Evolutionary conservation across 2,797 vertebrate species (phyloP).

Genomic region (Anguilla obscura): DNA sequence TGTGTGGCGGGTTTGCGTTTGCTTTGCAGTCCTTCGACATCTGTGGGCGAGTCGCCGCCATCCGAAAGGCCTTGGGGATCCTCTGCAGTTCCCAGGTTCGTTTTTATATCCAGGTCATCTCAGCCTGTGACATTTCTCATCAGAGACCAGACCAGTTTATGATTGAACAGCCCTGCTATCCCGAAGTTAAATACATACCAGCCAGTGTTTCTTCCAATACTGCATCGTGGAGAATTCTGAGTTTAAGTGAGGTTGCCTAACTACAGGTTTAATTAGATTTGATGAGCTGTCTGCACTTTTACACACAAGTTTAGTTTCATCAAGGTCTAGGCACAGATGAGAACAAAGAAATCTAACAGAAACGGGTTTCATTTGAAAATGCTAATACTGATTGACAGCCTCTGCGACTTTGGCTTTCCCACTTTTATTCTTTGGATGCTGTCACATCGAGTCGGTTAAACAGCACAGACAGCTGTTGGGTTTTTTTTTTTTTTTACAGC

Average conservation of each 20-base stretch:
- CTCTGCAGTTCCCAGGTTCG: slow-evolving; percentile 89
- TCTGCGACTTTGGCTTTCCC: neutral
- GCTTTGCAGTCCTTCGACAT: slow-evolving; percentile 92
- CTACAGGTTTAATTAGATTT: neutral
- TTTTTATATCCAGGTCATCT: neutral
- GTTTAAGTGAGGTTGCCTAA: neutral
- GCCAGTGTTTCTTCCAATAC: neutral
- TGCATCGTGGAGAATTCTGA: neutral
- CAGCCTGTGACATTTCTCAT: neutral
- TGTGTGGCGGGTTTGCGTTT: slow-evolving; percentile 14
- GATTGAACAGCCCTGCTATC: neutral
- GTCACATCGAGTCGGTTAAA: neutral
- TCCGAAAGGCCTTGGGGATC: slow-evolving; percentile 84
- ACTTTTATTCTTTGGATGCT: neutral
- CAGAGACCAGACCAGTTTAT: neutral
- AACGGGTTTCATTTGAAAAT: neutral
- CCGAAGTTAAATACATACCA: neutral
- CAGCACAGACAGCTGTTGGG: neutral
- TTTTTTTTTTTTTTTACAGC: neutral
- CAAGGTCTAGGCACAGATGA: neutral
- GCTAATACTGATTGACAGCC: neutral
- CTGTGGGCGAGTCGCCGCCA: slow-evolving; percentile 86
- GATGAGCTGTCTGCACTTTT: neutral
- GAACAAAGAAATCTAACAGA: neutral
- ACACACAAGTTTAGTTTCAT: neutral